phyloP scores from a whole-genome alignment of 2,888 invertebrate genomes.

The Caenorhabditis sp. region DNA sequence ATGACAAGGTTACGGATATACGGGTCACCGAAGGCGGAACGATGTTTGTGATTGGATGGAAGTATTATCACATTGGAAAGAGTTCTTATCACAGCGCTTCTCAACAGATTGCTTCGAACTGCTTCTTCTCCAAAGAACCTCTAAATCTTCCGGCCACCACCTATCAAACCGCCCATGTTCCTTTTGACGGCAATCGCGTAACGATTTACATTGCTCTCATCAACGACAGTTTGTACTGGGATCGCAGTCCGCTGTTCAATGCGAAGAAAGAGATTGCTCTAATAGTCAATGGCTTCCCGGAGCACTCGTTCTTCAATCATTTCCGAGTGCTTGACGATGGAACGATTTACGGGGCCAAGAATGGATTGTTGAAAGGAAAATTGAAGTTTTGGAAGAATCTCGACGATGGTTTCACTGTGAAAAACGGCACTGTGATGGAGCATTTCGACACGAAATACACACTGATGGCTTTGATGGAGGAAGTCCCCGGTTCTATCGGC shows the following conservation, averaged over 20 bases:
- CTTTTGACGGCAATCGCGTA: conserved; percentile 1
- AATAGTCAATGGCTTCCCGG: conserved; percentile 21
- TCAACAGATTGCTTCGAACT: conserved; percentile 27
- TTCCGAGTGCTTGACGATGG: conserved; percentile 32
- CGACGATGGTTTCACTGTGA: conserved; percentile 40
- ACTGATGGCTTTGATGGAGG: conserved; percentile 37
- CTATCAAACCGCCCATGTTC: neutral
- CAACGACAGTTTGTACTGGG: conserved; percentile 15
- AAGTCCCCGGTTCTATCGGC: conserved; percentile 43
- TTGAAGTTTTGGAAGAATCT: conserved; percentile 43
- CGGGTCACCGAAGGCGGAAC: conserved; percentile 22
- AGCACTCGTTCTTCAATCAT: neutral
- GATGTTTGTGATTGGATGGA: conserved; percentile 13
- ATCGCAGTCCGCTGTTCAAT: neutral
- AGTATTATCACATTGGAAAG: conserved; percentile 52
- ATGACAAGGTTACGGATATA: neutral
- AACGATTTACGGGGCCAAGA: conserved; percentile 15
- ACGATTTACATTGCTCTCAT: conserved; percentile 1
- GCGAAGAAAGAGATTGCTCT: conserved; percentile 8
- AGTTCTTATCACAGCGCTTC: neutral
- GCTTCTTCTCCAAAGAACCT: neutral
- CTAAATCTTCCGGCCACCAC: neutral
- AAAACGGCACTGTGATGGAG: conserved; percentile 19
- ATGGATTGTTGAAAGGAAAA: conserved; percentile 33
- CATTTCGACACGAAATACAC: conserved; percentile 49